Conservation (phyloP, 2,797 vertebrate genomes). For the Holocentrus rufus region DNA sequence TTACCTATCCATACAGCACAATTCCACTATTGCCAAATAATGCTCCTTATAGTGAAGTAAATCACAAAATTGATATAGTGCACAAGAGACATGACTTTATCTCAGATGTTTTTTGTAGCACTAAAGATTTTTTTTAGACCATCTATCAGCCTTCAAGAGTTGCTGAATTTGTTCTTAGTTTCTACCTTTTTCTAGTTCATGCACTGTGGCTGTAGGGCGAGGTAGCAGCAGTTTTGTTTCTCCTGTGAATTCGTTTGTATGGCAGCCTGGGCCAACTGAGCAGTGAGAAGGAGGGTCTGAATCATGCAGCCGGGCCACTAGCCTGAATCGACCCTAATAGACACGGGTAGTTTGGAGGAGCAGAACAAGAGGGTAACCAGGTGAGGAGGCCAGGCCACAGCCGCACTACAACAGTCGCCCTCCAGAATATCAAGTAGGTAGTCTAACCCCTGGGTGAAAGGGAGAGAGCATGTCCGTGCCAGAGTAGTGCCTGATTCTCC, state of each 20-base stretch:
- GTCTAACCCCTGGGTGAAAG: slow-evolving; percentile 57
- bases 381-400: slow-evolving; percentile 59
- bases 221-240: neutral
- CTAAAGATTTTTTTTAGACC: slow-evolving; percentile 39
- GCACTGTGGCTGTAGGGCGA: slow-evolving; percentile 2
- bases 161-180: slow-evolving; percentile 3
- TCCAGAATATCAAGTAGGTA: slow-evolving; percentile 59
- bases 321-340: slow-evolving; percentile 52
- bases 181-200: neutral
- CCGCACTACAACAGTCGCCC: slow-evolving; percentile 14
- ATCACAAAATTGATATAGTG: neutral
- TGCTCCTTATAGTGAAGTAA: too few species aligned
- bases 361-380: slow-evolving; percentile 55
- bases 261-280: slow-evolving; percentile 2
- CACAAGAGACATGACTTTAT: slow-evolving; percentile 2
- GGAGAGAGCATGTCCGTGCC: slow-evolving; percentile 44
- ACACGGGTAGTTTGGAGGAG: slow-evolving; percentile 55
- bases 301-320: slow-evolving; percentile 28
- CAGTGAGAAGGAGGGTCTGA: slow-evolving; percentile 4
- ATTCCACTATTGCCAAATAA: too few species aligned
- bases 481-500: slow-evolving; percentile 39
- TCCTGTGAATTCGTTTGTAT: slow-evolving; percentile 9
- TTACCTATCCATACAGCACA: too few species aligned
- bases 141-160: slow-evolving; percentile 22
- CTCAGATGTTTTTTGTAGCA: slow-evolving; percentile 23